Base-by-base conservation (phyloP, 2,113 vertebrate genomes). In the Mesoclemmys tuberculata region DNA sequence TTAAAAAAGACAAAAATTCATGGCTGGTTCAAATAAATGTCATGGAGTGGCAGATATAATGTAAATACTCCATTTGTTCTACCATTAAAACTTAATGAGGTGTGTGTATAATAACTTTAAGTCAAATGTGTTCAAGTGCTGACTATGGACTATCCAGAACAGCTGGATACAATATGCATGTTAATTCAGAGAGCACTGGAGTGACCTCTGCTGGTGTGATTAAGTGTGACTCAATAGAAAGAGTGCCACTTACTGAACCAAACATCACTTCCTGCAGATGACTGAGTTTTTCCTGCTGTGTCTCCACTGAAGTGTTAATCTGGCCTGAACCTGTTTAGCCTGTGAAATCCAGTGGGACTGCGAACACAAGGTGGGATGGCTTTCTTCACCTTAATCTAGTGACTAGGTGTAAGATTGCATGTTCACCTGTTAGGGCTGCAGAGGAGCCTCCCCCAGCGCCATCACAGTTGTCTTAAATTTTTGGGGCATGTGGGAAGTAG, bases 31-130 rank as follows among this genome's bases (percentile, higher is more conserved):
- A 95, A 91, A 85, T 87, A 71, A 89, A 55, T 92, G 90, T 64
- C 54, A 88, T 29, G 87, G 94, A 79, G 75, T 82, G 46, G 89
- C 56, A 92, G 56, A 90, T 75, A 86, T n/a, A 91, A 71, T 85
- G 79, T 90, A 91, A 89, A 54, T 80, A 77, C 41, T 88, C 38
- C 4, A 88, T 89, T 90, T 93, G 22, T 51, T 84, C 19, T 77
- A 58, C 51, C 89, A 95, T 94, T 90, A 93, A 95, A 94, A 84
- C 64, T 82, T 96, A 94, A 96, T 93, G 61, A 54, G 91, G 56
- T 88, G 61, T 64, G 48, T 89, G 84, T 84, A 86, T 93, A 90
- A 88, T 87, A 97, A 92, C 26, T 85, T 83, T 90, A 90, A 96
- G 83, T 91, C 24, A 91, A 89, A 93, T 87, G 81, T 94, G 82